Conservation (phyloP, 2,113 vertebrate genomes). For the Bubo scandiacus region DNA sequence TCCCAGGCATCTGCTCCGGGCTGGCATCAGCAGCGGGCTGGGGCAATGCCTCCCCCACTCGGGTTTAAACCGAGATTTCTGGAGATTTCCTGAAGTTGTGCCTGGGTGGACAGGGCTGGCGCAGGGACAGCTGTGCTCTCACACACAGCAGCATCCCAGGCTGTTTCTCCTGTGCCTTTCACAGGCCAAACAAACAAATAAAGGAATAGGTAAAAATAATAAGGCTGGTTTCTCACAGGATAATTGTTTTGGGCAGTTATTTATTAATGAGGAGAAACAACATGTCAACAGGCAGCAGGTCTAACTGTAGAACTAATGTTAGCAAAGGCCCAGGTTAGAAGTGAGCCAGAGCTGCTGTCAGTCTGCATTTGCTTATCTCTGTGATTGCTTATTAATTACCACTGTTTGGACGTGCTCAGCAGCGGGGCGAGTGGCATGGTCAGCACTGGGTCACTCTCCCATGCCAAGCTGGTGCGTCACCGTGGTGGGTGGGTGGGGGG, state of each 20-base stretch:
- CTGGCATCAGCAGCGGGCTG: too few species aligned
- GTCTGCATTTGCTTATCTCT: not conserved
- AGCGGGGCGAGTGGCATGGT: not conserved
- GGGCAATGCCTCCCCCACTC: not conserved
- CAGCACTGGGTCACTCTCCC: not conserved
- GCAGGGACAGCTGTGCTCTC: not conserved
- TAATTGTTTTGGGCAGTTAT: constrained; percentile 61
- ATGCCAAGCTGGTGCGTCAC: rapidly evolving
- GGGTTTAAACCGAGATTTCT: not conserved
- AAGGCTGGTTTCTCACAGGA: constrained; percentile 8
- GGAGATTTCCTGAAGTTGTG: not conserved
- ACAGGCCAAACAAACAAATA: not conserved
- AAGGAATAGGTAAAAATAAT: not conserved
- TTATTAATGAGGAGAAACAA: constrained; percentile 64
- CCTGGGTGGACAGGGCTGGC: not conserved
- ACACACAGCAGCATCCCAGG: not conserved
- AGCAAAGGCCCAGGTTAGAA: not conserved
- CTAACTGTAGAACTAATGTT: constrained; percentile 9
- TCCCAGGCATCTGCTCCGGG: not conserved
- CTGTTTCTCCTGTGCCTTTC: not conserved
- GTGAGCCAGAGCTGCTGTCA: constrained; percentile 1
- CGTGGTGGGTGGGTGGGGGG: too few species aligned
- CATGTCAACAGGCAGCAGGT: constrained; percentile 13
- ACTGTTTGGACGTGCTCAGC: not conserved
- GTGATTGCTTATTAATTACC: not conserved